Evolutionary conservation across 2,113 vertebrate species (phyloP).

Genomic region (Leuciscus idus): DNA sequence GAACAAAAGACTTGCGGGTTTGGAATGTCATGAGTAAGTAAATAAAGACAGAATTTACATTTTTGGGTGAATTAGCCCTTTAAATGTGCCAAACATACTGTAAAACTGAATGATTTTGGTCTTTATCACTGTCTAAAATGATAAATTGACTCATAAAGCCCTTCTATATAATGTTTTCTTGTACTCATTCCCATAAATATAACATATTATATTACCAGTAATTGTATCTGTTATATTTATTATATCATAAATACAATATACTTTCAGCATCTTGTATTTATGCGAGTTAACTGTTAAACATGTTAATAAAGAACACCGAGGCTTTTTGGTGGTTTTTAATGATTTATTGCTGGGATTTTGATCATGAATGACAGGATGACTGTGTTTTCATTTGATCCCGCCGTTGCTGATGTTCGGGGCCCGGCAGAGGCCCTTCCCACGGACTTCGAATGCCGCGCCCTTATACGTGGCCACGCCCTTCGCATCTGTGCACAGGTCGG

Average conservation of each 20-base stretch:
- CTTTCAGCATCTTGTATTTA: too few relatives aligned
- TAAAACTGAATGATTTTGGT: too few relatives aligned
- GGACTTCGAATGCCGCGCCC: slow-evolving; percentile 88
- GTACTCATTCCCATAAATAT: too few relatives aligned
- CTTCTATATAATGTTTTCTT: not conserved
- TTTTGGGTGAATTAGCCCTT: too few relatives aligned
- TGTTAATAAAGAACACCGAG: not conserved
- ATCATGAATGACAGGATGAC: not conserved
- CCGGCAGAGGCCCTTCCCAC: slow-evolving; percentile 88
- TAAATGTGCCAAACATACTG: too few relatives aligned
- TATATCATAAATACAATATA: too few relatives aligned
- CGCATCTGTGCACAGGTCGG: slow-evolving; percentile 83
- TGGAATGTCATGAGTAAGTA: too few relatives aligned
- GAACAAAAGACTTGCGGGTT: too few relatives aligned
- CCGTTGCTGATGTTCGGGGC: slow-evolving; percentile 86
- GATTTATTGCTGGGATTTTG: not conserved
- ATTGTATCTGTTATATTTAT: too few relatives aligned
- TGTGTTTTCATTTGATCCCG: slow-evolving; percentile 78
- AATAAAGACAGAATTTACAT: too few relatives aligned
- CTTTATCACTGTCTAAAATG: not conserved
- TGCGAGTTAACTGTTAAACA: too few relatives aligned
- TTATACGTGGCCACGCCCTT: slow-evolving; percentile 89
- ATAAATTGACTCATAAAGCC: not conserved
- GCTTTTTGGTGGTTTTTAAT: not conserved
- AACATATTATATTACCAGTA: too few relatives aligned